These are phyloP conservation scores for Rhabdornis inornatus DNA, from an alignment of 2,113 vertebrate species.

Conservation along the genomic window DNA sequence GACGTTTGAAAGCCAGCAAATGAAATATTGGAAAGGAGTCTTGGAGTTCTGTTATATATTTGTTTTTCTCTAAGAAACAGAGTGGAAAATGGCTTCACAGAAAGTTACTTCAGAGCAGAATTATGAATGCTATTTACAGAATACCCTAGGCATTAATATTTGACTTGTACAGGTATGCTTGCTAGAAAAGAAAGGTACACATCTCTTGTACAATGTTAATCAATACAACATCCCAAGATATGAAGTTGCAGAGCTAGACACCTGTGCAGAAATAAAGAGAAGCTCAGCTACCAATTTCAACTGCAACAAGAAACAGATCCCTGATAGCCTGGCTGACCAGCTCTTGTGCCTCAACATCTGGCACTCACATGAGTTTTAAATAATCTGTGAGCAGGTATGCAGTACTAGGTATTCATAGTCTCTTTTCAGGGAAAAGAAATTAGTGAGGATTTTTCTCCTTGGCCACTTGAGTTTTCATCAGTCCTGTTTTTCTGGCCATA, in stretches of 20 bases:
- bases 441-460: neutral
- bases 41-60: slow-evolving; percentile 23
- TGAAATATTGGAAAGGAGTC: slow-evolving; percentile 43
- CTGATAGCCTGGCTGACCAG: neutral
- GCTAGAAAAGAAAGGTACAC: neutral
- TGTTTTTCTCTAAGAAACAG: slow-evolving; percentile 55
- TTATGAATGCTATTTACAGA: slow-evolving; percentile 41
- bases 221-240: neutral
- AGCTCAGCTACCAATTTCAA: neutral
- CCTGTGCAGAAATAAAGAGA: neutral
- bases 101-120: slow-evolving; percentile 27
- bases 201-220: slow-evolving; percentile 23
- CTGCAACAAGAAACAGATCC: neutral
- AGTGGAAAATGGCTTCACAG: slow-evolving; percentile 40
- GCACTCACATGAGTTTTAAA: neutral
- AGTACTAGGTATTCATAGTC: neutral
- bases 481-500: neutral
- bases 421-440: neutral
- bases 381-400: neutral
- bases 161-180: slow-evolving; percentile 1
- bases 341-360: neutral
- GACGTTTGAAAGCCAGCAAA: slow-evolving; percentile 8
- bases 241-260: neutral
- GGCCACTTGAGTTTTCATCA: neutral
- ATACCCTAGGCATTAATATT: slow-evolving; percentile 40